Evolutionary conservation across 2,113 vertebrate species (phyloP).

Genomic region (Gracilinanus agilis): DNA sequence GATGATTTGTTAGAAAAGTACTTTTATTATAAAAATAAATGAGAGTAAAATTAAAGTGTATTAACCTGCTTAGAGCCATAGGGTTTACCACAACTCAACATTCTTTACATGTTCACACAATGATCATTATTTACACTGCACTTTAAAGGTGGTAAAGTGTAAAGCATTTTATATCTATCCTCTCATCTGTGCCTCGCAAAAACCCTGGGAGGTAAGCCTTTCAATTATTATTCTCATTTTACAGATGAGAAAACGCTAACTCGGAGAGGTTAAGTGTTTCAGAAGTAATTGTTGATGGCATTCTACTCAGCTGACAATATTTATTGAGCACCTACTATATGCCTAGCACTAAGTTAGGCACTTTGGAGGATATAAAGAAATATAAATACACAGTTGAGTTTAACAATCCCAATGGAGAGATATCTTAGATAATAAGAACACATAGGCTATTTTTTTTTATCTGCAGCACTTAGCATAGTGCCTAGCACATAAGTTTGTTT

Average conservation of each 20-base stretch:
- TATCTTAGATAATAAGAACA: not conserved
- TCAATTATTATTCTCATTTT: not conserved
- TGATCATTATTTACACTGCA: not conserved
- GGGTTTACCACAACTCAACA: constrained; percentile 75
- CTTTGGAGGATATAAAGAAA: not conserved
- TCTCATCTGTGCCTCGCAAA: not conserved
- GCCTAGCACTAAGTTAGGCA: not conserved
- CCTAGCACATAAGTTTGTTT: not conserved
- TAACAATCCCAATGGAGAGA: not conserved
- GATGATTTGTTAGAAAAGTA: constrained; percentile 74
- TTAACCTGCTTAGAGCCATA: constrained; percentile 75
- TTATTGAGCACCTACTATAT: not conserved
- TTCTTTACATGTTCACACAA: constrained; percentile 75
- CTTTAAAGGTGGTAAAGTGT: not conserved
- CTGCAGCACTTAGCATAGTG: not conserved
- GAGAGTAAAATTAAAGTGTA: constrained; percentile 80
- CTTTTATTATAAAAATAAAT: constrained; percentile 78
- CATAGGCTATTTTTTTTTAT: not conserved
- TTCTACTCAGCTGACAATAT: not conserved
- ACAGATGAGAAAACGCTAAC: not conserved
- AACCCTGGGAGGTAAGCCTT: not conserved
- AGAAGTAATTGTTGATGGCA: not conserved
- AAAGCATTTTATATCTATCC: not conserved
- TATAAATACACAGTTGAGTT: not conserved
- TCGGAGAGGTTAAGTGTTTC: not conserved